Percentiles rank a stretch among this genome's conserved stretches.
These are phyloP conservation scores for Leptopilina drosophilae DNA, from an alignment of 2,888 invertebrate species.

Conservation along the genomic window DNA sequence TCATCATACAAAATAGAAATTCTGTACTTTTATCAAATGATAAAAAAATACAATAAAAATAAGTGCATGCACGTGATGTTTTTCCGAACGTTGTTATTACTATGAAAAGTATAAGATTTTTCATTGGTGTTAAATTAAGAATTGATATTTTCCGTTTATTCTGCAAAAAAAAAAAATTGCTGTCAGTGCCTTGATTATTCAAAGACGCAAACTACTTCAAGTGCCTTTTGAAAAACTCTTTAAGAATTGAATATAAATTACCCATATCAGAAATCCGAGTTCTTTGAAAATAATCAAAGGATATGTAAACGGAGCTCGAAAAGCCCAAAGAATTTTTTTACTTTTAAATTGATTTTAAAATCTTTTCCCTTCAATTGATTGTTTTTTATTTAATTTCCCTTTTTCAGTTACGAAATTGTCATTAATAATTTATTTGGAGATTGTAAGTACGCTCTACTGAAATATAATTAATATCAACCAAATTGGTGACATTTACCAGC, in stretches of 20 bases:
- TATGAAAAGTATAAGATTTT: no score
- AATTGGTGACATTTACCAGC: no score
- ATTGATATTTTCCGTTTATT: no score
- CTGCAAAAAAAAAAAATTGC: background rate
- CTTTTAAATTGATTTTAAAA: background rate
- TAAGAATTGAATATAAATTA: slow-evolving; percentile 26
- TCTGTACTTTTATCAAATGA: background rate
- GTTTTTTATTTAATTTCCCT: background rate
- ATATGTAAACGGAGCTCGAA: slow-evolving; percentile 26
- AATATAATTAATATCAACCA: no score
- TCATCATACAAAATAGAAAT: background rate
- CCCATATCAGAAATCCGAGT: slow-evolving; percentile 18
- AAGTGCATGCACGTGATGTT: no score
- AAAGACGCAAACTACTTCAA: background rate
- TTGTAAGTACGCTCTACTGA: no score
- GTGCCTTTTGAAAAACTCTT: slow-evolving; percentile 5
- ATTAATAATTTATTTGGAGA: no score
- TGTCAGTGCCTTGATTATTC: slow-evolving; percentile 5
- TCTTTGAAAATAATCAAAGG: slow-evolving; percentile 23
- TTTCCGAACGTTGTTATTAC: no score
- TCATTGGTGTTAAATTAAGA: no score
- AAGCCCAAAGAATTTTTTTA: background rate
- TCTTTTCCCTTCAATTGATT: background rate
- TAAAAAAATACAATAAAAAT: background rate
- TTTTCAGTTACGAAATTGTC: no score